phyloP scores from a whole-genome alignment of 2,888 invertebrate genomes.

The Pseudococcus jackbeardsleyi region DNA sequence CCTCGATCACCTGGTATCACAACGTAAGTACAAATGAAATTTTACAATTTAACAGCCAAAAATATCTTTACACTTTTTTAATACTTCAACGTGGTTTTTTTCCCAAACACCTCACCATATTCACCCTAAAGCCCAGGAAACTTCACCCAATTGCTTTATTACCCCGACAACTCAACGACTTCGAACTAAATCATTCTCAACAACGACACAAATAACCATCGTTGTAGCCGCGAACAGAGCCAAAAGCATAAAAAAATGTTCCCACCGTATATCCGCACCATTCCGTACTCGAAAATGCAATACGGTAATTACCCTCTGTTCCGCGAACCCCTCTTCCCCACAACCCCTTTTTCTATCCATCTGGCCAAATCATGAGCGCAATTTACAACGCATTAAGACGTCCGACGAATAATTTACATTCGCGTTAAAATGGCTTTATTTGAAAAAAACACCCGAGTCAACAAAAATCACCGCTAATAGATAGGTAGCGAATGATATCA shows the following conservation, averaged over 20 bases:
- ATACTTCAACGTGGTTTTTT: neutral
- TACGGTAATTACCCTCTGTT: neutral
- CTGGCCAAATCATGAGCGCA: constrained; percentile 2
- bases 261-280: neutral
- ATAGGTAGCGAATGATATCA: constrained; percentile 34
- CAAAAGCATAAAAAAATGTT: neutral
- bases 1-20: constrained; percentile 83
- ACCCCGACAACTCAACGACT: neutral
- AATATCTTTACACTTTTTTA: neutral
- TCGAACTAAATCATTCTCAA: neutral
- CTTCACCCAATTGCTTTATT: neutral
- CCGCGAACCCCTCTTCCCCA: neutral
- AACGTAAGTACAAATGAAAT: constrained; percentile 77
- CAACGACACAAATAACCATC: neutral
- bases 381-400: constrained; percentile 53
- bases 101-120: neutral
- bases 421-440: constrained; percentile 41
- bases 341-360: neutral
- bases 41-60: too few species aligned
- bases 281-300: constrained; percentile 15
- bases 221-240: neutral
- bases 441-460: constrained; percentile 38
- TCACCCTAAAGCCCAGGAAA: neutral
- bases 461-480: constrained; percentile 47
- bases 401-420: constrained; percentile 41